Evolutionary conservation across 1,140 invertebrate species (phyloP).

Genomic region (Holotrichia oblita): DNA sequence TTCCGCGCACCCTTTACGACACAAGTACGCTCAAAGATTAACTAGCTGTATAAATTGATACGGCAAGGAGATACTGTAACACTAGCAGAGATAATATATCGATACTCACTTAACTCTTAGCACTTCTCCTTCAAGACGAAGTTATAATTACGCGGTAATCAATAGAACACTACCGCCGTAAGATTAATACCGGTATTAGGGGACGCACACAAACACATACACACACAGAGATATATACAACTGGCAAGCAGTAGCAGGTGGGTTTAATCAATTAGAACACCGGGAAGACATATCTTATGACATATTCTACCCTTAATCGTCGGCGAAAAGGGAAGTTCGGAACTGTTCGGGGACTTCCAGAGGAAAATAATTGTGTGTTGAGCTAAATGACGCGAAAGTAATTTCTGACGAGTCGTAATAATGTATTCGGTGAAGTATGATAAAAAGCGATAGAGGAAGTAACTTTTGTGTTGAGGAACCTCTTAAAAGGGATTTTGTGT

Average conservation of each 20-base stretch:
- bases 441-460: too few relatives aligned
- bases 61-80: not conserved
- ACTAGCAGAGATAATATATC: not conserved
- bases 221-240: not conserved
- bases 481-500: too few relatives aligned
- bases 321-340: not conserved
- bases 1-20: not conserved
- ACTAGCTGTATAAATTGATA: not conserved
- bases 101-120: constrained; percentile 5
- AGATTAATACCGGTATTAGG: constrained; percentile 25
- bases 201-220: not conserved
- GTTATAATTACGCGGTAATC: constrained; percentile 13
- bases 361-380: not conserved
- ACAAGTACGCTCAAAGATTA: not conserved
- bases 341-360: not conserved
- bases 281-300: constrained; percentile 1
- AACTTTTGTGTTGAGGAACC: too few relatives aligned
- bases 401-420: not conserved
- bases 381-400: not conserved
- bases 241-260: constrained; percentile 19
- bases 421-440: too few relatives aligned
- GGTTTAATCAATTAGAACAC: constrained; percentile 29
- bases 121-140: constrained; percentile 14
- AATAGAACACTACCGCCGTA: constrained; percentile 1
- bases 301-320: not conserved